Evolutionary conservation across 2,797 vertebrate genomes (phyloP).

Genomic region (Botia almorhae): DNA sequence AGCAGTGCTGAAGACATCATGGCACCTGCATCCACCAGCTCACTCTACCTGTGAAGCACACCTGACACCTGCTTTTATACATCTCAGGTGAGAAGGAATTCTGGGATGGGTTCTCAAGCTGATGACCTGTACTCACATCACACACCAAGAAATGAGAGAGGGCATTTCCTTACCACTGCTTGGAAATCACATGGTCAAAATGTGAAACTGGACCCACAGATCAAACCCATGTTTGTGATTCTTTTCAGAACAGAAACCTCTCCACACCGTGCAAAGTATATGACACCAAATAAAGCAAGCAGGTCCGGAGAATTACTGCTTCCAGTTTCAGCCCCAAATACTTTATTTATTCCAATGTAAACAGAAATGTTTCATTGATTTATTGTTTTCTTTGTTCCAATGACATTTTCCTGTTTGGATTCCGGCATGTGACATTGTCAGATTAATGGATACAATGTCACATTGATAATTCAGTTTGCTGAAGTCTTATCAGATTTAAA

Average conservation of each 20-base stretch:
- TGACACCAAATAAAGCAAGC: not conserved
- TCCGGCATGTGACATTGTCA: not conserved
- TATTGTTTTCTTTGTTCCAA: not conserved
- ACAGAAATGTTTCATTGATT: not conserved
- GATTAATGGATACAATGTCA: not conserved
- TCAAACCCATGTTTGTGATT: not conserved
- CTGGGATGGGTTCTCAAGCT: not conserved
- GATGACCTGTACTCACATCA: not conserved
- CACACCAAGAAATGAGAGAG: not conserved
- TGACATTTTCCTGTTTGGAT: not conserved
- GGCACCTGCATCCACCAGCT: not conserved
- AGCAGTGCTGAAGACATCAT: conserved; percentile 46
- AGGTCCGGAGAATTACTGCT: not conserved
- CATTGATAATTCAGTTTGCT: not conserved
- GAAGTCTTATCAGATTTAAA: not conserved
- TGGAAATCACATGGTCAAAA: conserved; percentile 37
- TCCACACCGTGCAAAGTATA: not conserved
- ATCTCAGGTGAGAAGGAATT: conserved; percentile 18
- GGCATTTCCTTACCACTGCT: not conserved
- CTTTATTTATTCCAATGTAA: no score
- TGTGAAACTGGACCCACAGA: conserved; percentile 11
- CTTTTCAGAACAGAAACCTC: not conserved
- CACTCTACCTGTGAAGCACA: not conserved
- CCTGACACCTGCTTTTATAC: not conserved
- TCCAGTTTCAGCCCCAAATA: no score